Percentiles rank a stretch among this genome's conserved stretches.
Evolutionary conservation across 2,888 invertebrate species (phyloP).

Genomic region (Spatulosminthurus flaviceps): DNA sequence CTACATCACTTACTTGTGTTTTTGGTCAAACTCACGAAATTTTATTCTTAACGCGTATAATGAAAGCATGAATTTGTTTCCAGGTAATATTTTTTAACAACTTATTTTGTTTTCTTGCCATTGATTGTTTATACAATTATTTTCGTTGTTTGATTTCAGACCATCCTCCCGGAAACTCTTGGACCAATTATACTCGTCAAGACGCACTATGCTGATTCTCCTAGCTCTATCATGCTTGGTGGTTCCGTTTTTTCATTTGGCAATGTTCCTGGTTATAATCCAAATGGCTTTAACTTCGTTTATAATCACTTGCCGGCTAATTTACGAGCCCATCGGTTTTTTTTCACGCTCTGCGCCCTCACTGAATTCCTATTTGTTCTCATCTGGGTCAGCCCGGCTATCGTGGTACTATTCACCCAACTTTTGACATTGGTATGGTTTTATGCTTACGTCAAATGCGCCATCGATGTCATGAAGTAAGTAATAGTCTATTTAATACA

Average conservation of each 20-base stretch:
- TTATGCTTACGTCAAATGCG: neutral
- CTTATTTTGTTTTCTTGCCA: too few species aligned
- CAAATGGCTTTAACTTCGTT: neutral
- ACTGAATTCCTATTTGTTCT: neutral
- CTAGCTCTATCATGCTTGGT: neutral
- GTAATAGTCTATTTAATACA: too few species aligned
- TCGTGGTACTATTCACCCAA: neutral
- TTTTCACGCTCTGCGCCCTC: neutral
- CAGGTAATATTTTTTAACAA: too few species aligned
- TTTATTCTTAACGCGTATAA: neutral
- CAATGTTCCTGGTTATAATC: neutral
- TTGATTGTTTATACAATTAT: too few species aligned
- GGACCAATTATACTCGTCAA: neutral
- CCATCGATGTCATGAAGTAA: neutral
- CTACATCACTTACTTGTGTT: neutral
- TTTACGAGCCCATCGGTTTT: neutral
- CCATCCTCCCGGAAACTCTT: too few species aligned
- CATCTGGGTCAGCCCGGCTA: neutral
- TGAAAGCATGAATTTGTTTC: neutral
- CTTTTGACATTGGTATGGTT: neutral
- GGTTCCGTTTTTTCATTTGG: neutral
- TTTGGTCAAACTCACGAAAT: neutral
- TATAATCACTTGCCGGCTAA: neutral
- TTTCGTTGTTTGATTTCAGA: neutral
- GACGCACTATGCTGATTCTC: neutral